These are phyloP conservation scores for Falco punctatus DNA, from an alignment of 2,113 vertebrate species.

Conservation along the genomic window DNA sequence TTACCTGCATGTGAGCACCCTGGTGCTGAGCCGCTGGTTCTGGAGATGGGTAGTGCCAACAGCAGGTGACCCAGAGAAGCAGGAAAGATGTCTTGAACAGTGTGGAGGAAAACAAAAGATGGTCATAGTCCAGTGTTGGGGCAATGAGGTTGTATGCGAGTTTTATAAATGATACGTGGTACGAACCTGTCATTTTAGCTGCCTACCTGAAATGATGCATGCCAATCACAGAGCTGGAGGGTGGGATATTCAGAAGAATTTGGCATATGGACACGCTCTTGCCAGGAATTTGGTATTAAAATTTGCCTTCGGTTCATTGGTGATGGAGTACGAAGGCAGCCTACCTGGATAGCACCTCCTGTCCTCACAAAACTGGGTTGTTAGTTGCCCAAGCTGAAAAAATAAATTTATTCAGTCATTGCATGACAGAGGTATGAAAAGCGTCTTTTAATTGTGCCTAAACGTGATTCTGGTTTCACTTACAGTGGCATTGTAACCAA, in stretches of 20 bases:
- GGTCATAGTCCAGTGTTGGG: background rate
- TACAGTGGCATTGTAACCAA: background rate
- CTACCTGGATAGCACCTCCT: background rate
- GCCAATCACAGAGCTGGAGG: background rate
- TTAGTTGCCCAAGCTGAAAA: background rate
- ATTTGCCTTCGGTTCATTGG: background rate
- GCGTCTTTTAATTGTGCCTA: background rate
- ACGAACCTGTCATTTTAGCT: background rate
- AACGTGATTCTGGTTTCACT: background rate
- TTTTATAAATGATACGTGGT: background rate
- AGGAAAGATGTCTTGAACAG: background rate
- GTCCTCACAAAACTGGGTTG: background rate
- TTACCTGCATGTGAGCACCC: background rate
- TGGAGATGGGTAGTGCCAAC: background rate
- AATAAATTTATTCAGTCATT: background rate
- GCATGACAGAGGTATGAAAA: background rate
- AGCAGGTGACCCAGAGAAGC: background rate
- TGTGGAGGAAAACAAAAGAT: background rate
- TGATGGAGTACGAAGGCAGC: background rate
- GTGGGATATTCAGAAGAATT: background rate
- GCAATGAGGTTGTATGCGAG: background rate
- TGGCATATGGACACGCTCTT: background rate
- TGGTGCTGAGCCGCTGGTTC: background rate
- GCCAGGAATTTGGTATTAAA: background rate
- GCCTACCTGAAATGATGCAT: background rate